Evolutionary conservation across 2,888 invertebrate genomes (phyloP).

Genomic region (Notodonta ziczac): DNA sequence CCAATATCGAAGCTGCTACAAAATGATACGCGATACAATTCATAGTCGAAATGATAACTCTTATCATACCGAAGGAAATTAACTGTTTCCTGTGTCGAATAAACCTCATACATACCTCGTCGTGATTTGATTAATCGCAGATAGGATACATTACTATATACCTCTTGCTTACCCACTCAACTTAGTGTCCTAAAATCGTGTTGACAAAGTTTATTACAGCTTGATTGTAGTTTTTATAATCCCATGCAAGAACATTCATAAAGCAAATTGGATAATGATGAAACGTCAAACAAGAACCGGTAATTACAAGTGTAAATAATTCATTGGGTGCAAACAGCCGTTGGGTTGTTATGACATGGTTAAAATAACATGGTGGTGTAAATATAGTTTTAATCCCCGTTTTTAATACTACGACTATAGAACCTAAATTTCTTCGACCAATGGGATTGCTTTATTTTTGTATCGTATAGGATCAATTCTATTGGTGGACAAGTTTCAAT

Average conservation of each 20-base stretch:
- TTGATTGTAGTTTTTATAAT: constrained; percentile 1
- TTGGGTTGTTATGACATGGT: background rate
- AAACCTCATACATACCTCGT: constrained; percentile 17
- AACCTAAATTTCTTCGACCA: too few relatives aligned
- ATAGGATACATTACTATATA: constrained; percentile 13
- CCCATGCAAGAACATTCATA: constrained; percentile 2
- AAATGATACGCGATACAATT: background rate
- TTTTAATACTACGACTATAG: too few relatives aligned
- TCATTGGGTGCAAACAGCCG: constrained; percentile 11
- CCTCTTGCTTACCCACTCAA: constrained; percentile 5
- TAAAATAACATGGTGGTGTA: background rate
- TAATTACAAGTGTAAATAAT: constrained; percentile 21
- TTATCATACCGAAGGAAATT: constrained; percentile 18
- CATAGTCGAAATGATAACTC: constrained; percentile 14
- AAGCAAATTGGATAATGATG: constrained; percentile 23
- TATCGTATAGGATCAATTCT: too few relatives aligned
- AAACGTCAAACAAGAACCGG: constrained; percentile 15
- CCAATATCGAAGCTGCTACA: background rate
- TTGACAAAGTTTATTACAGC: constrained; percentile 5
- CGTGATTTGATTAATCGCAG: constrained; percentile 33
- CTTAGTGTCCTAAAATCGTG: constrained; percentile 11
- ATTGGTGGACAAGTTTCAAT: too few relatives aligned
- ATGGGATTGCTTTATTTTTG: too few relatives aligned
- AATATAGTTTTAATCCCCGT: background rate
- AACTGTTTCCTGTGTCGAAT: constrained; percentile 19